Percentiles rank a stretch among this genome's conserved stretches.
phyloP scores from a whole-genome alignment of 2,888 invertebrate species.

The Agapostemon virescens region DNA sequence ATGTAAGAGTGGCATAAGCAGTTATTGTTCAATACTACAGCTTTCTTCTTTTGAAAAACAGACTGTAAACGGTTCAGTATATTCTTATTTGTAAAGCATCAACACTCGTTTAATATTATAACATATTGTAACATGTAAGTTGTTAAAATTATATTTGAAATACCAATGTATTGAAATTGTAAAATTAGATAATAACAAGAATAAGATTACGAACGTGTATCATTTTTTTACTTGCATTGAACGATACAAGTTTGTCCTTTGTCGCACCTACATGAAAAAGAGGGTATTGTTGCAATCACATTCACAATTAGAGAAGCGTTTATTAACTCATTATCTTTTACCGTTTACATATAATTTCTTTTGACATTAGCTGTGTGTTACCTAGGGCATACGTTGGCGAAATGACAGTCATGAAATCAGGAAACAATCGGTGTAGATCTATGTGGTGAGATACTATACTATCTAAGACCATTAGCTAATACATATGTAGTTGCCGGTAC shows the following conservation, averaged over 20 bases:
- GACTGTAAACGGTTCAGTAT: conserved; percentile 20
- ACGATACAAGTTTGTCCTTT: background rate
- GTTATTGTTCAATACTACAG: background rate
- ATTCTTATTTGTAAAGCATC: conserved; percentile 26
- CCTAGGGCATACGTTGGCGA: background rate
- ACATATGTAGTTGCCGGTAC: background rate
- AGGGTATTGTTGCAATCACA: background rate
- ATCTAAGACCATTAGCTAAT: background rate
- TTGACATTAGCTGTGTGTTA: conserved; percentile 14
- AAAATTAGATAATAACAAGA: conserved; percentile 17
- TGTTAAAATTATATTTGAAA: conserved; percentile 23
- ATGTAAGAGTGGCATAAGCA: background rate
- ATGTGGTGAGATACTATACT: background rate
- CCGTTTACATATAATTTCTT: conserved; percentile 17
- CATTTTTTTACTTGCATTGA: background rate
- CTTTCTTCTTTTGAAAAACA: background rate
- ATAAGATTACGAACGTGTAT: background rate
- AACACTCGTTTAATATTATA: background rate
- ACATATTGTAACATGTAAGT: conserved; percentile 9
- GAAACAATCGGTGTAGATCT: conserved; percentile 29
- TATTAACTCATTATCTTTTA: conserved; percentile 8
- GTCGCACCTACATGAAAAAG: background rate
- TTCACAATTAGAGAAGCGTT: background rate
- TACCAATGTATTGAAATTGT: conserved; percentile 21
- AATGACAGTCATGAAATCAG: conserved; percentile 17